phyloP scores from a whole-genome alignment of 2,888 invertebrate genomes.

The Julus scanicus region DNA sequence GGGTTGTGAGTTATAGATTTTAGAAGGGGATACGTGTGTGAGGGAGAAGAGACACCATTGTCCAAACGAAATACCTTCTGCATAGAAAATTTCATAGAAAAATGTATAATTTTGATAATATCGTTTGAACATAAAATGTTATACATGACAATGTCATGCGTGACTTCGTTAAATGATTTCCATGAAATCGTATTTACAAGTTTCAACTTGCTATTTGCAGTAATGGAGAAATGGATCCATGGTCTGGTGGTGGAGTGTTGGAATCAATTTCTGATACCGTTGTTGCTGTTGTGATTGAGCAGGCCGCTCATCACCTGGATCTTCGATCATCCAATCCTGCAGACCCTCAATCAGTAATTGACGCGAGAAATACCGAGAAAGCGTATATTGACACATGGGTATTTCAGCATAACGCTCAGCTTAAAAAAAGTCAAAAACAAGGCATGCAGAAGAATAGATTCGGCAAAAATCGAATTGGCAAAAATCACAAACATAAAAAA shows the following conservation, averaged over 20 bases:
- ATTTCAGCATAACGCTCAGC: slow-evolving; percentile 30
- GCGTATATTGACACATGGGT: slow-evolving; percentile 75
- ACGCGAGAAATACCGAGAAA: slow-evolving; percentile 74
- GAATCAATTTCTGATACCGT: slow-evolving; percentile 75
- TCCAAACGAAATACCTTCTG: no score
- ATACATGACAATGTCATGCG: no score
- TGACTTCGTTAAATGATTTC: no score
- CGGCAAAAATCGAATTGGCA: not conserved
- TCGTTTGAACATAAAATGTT: no score
- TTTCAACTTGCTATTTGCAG: slow-evolving; percentile 67
- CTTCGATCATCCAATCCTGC: slow-evolving; percentile 74
- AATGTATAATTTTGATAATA: no score
- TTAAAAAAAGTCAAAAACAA: not conserved
- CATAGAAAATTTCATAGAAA: no score
- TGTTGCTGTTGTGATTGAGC: slow-evolving; percentile 78
- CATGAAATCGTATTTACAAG: no score
- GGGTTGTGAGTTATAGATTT: no score
- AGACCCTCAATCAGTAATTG: slow-evolving; percentile 76
- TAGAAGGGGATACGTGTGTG: no score
- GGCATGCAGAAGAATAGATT: not conserved
- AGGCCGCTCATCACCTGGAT: slow-evolving; percentile 89
- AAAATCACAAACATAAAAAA: not conserved
- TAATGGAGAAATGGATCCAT: slow-evolving; percentile 87
- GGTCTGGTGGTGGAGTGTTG: slow-evolving; percentile 86
- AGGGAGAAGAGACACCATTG: no score